Base-by-base conservation (phyloP, 2,113 vertebrate species). In the Xiphophorus hellerii region DNA sequence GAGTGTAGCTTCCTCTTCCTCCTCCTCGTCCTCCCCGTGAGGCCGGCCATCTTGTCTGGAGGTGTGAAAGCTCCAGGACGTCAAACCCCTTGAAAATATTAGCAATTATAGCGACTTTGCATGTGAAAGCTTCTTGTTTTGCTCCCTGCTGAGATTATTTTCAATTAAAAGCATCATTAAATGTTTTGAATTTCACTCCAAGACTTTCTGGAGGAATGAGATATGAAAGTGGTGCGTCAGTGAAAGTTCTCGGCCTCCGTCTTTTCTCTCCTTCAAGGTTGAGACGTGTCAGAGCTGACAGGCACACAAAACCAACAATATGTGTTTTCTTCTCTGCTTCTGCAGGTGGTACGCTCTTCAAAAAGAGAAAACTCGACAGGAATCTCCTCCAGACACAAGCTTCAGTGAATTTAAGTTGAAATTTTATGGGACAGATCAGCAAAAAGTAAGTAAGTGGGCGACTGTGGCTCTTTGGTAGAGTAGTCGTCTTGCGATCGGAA, bases 1-100 rank as follows among this genome's bases (percentile, higher is more conserved):
- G 84, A 88, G 77, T 69, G 78, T 68, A 69, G 75, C 86, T 86
- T 88, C 88, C 87, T 89, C 87, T 82, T 83, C 81, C 89, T 85
- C 89, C 81, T 58, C 51, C 51, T 58, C 73, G 5, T 82, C 80
- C 78, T 85, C 81, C 54, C 63, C 39, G 62, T 2, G 66, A 89
- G 81, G 71, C 69, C 70, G 69, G 88, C 74, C 87, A 86, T 90
- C 85, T 89, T 88, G 88, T 90, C 88, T 84, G 89, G 88, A 90
- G 88, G 89, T 90, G 89, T 88, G 82, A 86, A 79, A 48, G 62
- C 86, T 71, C 73, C 29, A 71, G 69, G 80, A 84, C 44, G 60
- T 9, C 44, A 78, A 83, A 65, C 71, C 83, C 74, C 22, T 33
- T 42, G 73, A 65, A 81, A 77, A 72, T 72, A 69, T 81, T 42